Evolutionary conservation across 2,113 vertebrate species (phyloP).

Genomic region (Eurypyga helias): DNA sequence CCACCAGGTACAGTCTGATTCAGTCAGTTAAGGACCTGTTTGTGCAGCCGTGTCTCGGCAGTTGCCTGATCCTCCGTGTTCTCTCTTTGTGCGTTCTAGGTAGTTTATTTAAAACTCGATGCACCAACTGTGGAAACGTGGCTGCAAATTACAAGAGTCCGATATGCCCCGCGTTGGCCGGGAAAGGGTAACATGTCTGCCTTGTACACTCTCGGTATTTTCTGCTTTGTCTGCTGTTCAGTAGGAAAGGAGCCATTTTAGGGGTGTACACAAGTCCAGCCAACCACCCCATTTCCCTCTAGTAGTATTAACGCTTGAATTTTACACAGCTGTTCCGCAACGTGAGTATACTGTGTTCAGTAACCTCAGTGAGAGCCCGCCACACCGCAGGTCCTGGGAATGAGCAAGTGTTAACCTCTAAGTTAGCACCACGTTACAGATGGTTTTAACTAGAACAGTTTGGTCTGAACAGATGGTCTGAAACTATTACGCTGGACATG

Average conservation of each 20-base stretch:
- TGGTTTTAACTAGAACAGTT: neutral
- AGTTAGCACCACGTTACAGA: neutral
- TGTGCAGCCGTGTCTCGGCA: neutral
- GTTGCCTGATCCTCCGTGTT: neutral
- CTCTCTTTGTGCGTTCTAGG: constrained; percentile 76
- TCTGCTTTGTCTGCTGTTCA: neutral
- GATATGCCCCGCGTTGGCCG: constrained; percentile 86
- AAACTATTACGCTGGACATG: neutral
- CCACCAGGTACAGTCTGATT: neutral
- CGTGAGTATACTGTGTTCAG: rapidly evolving
- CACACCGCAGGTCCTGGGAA: neutral
- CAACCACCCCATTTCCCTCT: neutral
- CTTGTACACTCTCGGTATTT: neutral
- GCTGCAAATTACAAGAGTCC: constrained; percentile 87
- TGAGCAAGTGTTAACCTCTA: neutral
- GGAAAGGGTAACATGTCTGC: constrained; percentile 85
- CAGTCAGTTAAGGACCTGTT: neutral
- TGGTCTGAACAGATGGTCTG: neutral
- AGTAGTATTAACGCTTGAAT: neutral
- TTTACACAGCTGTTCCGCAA: neutral
- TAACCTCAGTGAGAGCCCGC: neutral
- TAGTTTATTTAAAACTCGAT: constrained; percentile 93
- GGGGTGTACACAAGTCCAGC: rapidly evolving
- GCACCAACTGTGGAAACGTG: constrained; percentile 88
- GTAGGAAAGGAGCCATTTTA: neutral